phyloP scores from a whole-genome alignment of 1,140 invertebrate species.

The Drosophila tsacasi region DNA sequence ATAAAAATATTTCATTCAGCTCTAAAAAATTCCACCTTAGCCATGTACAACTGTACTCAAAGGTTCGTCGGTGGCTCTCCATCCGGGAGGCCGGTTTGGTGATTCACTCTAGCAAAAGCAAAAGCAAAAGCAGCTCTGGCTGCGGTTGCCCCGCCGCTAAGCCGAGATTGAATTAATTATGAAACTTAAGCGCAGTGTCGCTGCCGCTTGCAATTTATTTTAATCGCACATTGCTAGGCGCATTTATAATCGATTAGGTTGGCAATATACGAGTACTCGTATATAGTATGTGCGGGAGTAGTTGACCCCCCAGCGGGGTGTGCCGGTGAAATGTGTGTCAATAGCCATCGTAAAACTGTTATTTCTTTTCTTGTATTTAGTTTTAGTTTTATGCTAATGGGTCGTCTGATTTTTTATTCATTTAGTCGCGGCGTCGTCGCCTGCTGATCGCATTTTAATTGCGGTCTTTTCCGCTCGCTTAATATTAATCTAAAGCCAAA shows the following conservation, averaged over 20 bases:
- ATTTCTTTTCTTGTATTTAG: conserved; percentile 5
- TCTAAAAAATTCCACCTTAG: no score
- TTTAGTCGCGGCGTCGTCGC: conserved; percentile 50
- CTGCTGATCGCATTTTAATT: conserved; percentile 76
- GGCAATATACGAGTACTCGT: conserved; percentile 7
- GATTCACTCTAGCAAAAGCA: conserved; percentile 58
- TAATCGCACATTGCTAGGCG: conserved; percentile 78
- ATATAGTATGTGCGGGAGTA: neutral
- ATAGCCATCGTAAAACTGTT: conserved; percentile 35
- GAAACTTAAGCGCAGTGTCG: conserved; percentile 70
- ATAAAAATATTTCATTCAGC: neutral
- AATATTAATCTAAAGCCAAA: conserved; percentile 18
- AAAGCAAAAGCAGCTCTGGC: conserved; percentile 8
- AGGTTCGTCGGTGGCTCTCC: conserved; percentile 11
- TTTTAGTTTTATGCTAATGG: conserved; percentile 63
- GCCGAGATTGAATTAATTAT: conserved; percentile 79
- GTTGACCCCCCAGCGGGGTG: conserved; percentile 15
- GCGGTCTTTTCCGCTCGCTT: conserved; percentile 44
- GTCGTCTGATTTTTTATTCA: conserved; percentile 39
- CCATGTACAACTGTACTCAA: conserved; percentile 14
- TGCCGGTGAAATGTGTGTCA: conserved; percentile 65
- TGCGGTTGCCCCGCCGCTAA: conserved; percentile 32
- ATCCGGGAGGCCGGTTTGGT: conserved; percentile 60
- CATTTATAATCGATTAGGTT: conserved; percentile 82
- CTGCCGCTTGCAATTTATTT: conserved; percentile 82